Conservation (phyloP, 2,888 invertebrate species). For the Drosophila engyochracea region DNA sequence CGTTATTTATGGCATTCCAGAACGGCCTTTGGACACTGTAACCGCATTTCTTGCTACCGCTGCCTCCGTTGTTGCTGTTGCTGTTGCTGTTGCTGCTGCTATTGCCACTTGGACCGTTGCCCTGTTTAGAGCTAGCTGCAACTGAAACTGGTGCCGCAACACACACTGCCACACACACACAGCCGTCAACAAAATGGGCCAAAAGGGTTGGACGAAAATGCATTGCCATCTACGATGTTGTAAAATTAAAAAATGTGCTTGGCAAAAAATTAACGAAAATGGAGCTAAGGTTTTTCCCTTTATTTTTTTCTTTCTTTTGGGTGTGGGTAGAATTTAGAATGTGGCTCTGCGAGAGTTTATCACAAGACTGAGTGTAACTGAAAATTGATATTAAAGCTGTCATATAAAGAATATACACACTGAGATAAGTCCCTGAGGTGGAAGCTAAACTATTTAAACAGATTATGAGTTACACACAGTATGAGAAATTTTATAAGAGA, state of each 20-base stretch:
- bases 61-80: slow-evolving; percentile 2
- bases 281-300: slow-evolving; percentile 49
- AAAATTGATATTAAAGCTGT: slow-evolving; percentile 60
- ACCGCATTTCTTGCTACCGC: slow-evolving; percentile 78
- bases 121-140: slow-evolving; percentile 66
- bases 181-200: slow-evolving; percentile 31
- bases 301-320: background rate
- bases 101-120: slow-evolving; percentile 65
- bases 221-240: slow-evolving; percentile 51
- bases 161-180: slow-evolving; percentile 20
- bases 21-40: slow-evolving; percentile 82
- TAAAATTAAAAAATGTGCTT: slow-evolving; percentile 71
- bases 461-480: background rate
- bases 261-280: slow-evolving; percentile 71
- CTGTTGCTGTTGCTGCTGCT: slow-evolving; percentile 14
- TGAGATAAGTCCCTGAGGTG: background rate
- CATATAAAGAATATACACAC: slow-evolving; percentile 6
- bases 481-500: background rate
- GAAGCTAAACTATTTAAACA: background rate
- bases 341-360: slow-evolving; percentile 41
- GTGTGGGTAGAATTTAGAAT: slow-evolving; percentile 15
- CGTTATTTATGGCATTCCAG: slow-evolving; percentile 82
- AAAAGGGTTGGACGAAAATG: slow-evolving; percentile 56
- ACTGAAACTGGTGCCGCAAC: slow-evolving; percentile 32
- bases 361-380: slow-evolving; percentile 51